Conservation (phyloP, 2,113 vertebrate species). For the Polypterus senegalus region DNA sequence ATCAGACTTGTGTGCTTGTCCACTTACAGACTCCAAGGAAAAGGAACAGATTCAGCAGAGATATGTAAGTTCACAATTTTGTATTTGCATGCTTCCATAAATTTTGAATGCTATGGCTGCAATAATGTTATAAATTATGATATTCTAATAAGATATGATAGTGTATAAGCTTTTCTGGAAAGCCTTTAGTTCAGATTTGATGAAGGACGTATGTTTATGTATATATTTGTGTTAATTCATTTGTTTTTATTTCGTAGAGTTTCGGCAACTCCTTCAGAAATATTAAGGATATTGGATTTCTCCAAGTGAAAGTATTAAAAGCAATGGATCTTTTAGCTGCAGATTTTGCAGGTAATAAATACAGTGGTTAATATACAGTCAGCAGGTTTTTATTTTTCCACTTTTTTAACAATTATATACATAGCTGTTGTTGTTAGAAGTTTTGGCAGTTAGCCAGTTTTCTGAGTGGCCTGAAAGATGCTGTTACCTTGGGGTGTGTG, state of each 20-base stretch:
- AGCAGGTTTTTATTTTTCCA: background rate
- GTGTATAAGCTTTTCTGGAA: too few species aligned
- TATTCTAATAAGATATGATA: too few species aligned
- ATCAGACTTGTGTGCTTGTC: slow-evolving; percentile 64
- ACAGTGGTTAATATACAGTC: background rate
- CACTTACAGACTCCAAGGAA: slow-evolving; percentile 57
- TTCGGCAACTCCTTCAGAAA: slow-evolving; percentile 60
- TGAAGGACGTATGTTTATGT: too few species aligned
- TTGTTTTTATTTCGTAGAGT: slow-evolving; percentile 41
- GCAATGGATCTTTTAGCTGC: slow-evolving; percentile 77
- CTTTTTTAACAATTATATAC: too few species aligned
- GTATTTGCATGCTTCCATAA: too few species aligned
- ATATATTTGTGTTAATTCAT: background rate
- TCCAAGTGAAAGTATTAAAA: slow-evolving; percentile 86
- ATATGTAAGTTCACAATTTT: slow-evolving; percentile 56
- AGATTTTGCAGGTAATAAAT: slow-evolving; percentile 73
- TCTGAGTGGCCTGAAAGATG: too few species aligned
- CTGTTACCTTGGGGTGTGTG: too few species aligned
- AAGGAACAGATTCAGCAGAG: slow-evolving; percentile 47
- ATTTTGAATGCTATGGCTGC: too few species aligned
- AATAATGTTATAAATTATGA: too few species aligned
- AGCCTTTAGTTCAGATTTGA: too few species aligned
- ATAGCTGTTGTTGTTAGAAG: too few species aligned
- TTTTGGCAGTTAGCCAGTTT: too few species aligned
- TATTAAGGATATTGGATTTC: slow-evolving; percentile 72